phyloP scores from a whole-genome alignment of 1,140 invertebrate genomes.

The Scaptomyza montana region DNA sequence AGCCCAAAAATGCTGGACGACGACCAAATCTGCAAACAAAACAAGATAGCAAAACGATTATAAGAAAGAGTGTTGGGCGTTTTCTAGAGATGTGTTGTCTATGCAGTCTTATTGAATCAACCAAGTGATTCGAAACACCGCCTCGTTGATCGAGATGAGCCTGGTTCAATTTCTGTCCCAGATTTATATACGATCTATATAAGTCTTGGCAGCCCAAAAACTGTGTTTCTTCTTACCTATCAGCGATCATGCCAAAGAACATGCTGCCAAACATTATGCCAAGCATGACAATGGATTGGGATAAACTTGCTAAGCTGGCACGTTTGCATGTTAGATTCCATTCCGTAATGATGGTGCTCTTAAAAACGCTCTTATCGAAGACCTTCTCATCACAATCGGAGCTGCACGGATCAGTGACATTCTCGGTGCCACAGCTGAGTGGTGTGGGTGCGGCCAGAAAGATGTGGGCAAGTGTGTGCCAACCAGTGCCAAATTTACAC shows the following conservation, averaged over 20 bases:
- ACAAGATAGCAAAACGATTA: neutral
- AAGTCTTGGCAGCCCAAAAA: too few relatives aligned
- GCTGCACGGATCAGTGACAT: constrained; percentile 82
- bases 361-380: constrained; percentile 87
- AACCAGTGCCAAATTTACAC: constrained; percentile 89
- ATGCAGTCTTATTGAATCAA: too few relatives aligned
- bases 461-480: constrained; percentile 88
- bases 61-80: neutral
- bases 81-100: too few relatives aligned
- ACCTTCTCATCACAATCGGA: constrained; percentile 85
- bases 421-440: constrained; percentile 80
- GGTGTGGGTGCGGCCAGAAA: constrained; percentile 87
- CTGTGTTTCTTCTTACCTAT: constrained; percentile 86
- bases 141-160: too few relatives aligned
- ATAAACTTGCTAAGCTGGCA: constrained; percentile 87
- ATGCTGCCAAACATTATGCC: constrained; percentile 90
- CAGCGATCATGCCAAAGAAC: constrained; percentile 89
- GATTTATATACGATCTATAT: too few relatives aligned
- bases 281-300: constrained; percentile 90
- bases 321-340: constrained; percentile 90
- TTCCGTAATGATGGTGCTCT: constrained; percentile 89
- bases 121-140: too few relatives aligned
- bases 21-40: constrained; percentile 87
- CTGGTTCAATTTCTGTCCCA: too few relatives aligned
- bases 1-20: constrained; percentile 87